Conservation (phyloP, 2,888 invertebrate genomes). For the Microdon myrmicae region DNA sequence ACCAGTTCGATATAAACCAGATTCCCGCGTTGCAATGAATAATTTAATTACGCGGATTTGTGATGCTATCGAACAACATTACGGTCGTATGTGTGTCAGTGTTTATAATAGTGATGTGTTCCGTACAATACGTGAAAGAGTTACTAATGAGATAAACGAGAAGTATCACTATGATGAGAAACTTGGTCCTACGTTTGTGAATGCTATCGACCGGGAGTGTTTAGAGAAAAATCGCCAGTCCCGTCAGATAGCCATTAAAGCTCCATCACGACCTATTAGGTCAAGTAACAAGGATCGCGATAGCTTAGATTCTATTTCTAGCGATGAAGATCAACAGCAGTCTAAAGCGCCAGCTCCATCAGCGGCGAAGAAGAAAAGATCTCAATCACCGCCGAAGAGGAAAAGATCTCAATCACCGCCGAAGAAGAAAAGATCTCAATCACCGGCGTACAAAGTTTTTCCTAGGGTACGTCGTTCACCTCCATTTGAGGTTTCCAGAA, state of each 20-base stretch:
- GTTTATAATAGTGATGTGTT: constrained; percentile 77
- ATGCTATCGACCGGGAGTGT: constrained; percentile 67
- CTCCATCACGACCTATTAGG: constrained; percentile 62
- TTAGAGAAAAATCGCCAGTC: constrained; percentile 52
- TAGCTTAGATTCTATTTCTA: constrained; percentile 57
- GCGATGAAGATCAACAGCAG: constrained; percentile 60
- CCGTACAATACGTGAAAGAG: constrained; percentile 72
- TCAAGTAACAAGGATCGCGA: constrained; percentile 42
- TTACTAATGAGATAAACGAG: constrained; percentile 74
- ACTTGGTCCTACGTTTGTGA: constrained; percentile 70
- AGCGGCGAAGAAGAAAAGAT: constrained; percentile 56
- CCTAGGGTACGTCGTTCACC: constrained; percentile 58
- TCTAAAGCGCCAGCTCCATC: constrained; percentile 56
- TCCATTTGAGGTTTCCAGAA: constrained; percentile 50
- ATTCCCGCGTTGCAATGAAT: constrained; percentile 69
- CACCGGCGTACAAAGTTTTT: constrained; percentile 56
- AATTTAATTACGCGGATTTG: constrained; percentile 70
- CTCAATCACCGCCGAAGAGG: constrained; percentile 55
- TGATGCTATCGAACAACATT: constrained; percentile 78
- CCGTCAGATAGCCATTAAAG: constrained; percentile 58
- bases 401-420: constrained; percentile 13
- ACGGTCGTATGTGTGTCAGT: constrained; percentile 76
- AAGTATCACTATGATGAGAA: constrained; percentile 75
- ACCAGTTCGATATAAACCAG: constrained; percentile 72
- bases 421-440: constrained; percentile 53